Percentiles rank a stretch among this genome's conserved stretches.
phyloP scores from a whole-genome alignment of 2,797 vertebrate genomes.

The Austrolebias charrua region DNA sequence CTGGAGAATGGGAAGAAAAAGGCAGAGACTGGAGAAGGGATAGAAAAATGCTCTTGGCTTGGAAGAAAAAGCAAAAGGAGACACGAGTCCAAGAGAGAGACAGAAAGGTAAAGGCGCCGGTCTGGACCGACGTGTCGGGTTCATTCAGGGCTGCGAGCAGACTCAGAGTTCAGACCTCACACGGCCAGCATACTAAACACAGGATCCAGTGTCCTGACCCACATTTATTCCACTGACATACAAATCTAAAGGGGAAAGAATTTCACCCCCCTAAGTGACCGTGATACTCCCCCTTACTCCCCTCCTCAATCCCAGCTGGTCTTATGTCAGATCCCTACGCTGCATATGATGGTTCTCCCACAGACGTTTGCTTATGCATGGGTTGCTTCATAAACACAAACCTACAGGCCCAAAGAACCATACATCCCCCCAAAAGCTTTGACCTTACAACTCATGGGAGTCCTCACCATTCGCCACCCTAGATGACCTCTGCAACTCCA shows the following conservation, averaged over 20 bases:
- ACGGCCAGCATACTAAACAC: constrained; percentile 78
- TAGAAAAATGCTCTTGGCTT: constrained; percentile 54
- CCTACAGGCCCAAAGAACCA: constrained; percentile 5
- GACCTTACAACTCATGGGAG: constrained; percentile 47
- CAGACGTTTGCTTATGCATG: constrained; percentile 59
- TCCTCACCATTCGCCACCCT: constrained; percentile 43
- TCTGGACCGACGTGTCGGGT: constrained; percentile 63
- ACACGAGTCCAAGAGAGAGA: constrained; percentile 36
- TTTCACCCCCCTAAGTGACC: constrained; percentile 16
- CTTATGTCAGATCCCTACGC: constrained; percentile 56
- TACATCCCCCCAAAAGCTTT: constrained; percentile 36
- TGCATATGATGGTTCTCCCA: constrained; percentile 70
- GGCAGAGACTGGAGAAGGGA: constrained; percentile 57
- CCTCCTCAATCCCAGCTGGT: constrained; percentile 50
- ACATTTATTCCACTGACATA: constrained; percentile 77
- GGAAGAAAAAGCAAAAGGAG: constrained; percentile 37
- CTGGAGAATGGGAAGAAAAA: constrained; percentile 55
- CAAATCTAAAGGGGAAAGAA: constrained; percentile 62
- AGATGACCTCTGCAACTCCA: constrained; percentile 58
- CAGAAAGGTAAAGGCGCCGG: constrained; percentile 45
- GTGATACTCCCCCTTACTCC: constrained; percentile 14
- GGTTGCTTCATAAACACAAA: constrained; percentile 42
- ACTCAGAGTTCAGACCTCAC: constrained; percentile 72
- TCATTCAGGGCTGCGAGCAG: constrained; percentile 73
- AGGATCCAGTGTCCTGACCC: constrained; percentile 73